These are phyloP conservation scores for Drosophila leontia DNA, from an alignment of 1,140 invertebrate species.

Conservation along the genomic window DNA sequence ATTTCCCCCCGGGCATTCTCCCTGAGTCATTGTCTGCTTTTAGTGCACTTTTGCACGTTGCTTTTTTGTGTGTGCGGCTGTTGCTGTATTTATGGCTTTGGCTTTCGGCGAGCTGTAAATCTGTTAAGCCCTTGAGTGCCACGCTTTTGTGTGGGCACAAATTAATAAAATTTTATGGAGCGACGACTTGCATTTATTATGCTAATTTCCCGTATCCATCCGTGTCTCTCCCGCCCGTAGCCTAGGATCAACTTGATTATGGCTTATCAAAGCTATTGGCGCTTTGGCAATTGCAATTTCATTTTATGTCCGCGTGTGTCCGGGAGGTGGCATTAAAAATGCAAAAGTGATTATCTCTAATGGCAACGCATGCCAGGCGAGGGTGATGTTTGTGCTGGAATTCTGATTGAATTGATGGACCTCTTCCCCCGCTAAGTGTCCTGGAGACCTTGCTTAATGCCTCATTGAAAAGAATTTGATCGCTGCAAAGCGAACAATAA, in stretches of 20 bases:
- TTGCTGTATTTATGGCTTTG: constrained; percentile 61
- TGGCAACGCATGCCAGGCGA: constrained; percentile 55
- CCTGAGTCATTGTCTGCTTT: constrained; percentile 55
- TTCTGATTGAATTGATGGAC: constrained; percentile 54
- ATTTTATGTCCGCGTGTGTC: constrained; percentile 54
- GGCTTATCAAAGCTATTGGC: constrained; percentile 72
- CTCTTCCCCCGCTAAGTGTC: not conserved
- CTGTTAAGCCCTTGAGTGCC: constrained; percentile 78
- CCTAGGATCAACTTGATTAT: constrained; percentile 50
- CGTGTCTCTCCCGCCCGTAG: not conserved
- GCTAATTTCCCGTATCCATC: constrained; percentile 59
- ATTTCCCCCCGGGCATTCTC: not conserved
- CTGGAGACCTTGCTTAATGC: constrained; percentile 6
- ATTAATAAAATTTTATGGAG: constrained; percentile 80
- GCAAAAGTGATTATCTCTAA: constrained; percentile 77
- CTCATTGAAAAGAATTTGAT: constrained; percentile 30
- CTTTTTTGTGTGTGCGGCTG: constrained; percentile 18
- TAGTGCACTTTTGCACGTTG: constrained; percentile 51
- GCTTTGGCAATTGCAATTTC: constrained; percentile 67
- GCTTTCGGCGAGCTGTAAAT: constrained; percentile 65
- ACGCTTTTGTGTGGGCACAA: constrained; percentile 32
- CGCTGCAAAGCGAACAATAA: constrained; percentile 31
- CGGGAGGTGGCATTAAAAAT: constrained; percentile 60
- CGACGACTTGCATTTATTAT: constrained; percentile 66
- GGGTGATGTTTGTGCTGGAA: constrained; percentile 34